phyloP scores from a whole-genome alignment of 2,797 vertebrate species.

The Dipus sagitta region DNA sequence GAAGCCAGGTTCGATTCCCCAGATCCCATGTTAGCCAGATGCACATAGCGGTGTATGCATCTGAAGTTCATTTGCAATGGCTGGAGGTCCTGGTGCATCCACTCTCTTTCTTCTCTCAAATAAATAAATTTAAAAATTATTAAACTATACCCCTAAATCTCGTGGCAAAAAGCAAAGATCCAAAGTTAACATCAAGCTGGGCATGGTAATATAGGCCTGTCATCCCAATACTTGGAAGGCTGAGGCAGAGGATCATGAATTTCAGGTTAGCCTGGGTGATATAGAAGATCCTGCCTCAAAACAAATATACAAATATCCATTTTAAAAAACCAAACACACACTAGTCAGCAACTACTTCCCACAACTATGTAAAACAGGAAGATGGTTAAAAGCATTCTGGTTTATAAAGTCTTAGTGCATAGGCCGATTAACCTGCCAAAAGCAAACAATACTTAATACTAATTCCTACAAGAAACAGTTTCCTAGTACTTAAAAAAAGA shows the following conservation, averaged over 20 bases:
- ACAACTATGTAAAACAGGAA: not conserved
- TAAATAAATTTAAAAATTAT: not conserved
- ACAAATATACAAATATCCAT: not conserved
- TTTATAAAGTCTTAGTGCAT: not conserved
- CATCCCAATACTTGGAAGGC: not conserved
- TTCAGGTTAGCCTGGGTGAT: too few species aligned
- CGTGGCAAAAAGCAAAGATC: constrained; percentile 29
- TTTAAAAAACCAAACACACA: not conserved
- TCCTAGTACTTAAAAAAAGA: not conserved
- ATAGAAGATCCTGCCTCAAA: not conserved
- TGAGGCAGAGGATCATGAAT: not conserved
- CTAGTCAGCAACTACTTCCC: not conserved
- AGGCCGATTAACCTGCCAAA: not conserved
- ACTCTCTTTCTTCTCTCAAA: too few species aligned
- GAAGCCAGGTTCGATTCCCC: too few species aligned
- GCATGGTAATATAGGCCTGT: not conserved
- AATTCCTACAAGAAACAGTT: not conserved
- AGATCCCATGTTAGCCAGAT: too few species aligned
- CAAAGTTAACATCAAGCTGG: not conserved
- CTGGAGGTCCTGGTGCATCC: too few species aligned
- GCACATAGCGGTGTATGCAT: too few species aligned
- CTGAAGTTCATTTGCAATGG: too few species aligned
- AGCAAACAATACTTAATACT: not conserved
- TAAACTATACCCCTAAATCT: not conserved
- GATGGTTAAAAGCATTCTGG: not conserved